phyloP scores from a whole-genome alignment of 2,797 vertebrate genomes.

The Hydrocynus forskahlii region DNA sequence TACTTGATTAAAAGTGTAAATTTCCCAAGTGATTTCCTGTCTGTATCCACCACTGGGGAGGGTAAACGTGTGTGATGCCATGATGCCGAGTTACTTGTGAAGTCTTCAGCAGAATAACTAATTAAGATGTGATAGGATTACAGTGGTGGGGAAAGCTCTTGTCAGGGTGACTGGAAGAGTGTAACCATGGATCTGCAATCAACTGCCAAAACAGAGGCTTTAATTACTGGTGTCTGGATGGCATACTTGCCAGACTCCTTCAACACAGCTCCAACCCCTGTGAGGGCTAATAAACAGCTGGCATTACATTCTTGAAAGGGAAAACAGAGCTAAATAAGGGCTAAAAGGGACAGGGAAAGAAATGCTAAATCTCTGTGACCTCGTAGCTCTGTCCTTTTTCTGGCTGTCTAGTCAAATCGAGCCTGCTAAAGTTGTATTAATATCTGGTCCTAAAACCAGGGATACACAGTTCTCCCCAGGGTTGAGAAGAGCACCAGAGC shows the following conservation, averaged over 20 bases:
- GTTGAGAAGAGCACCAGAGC: conserved; percentile 38
- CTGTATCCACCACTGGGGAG: neutral
- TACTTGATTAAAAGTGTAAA: conserved; percentile 37
- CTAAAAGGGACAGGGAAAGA: conserved; percentile 7
- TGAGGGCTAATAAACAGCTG: conserved; percentile 51
- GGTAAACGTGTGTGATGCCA: conserved; percentile 15
- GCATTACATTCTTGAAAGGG: conserved; percentile 41
- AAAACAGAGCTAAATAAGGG: neutral
- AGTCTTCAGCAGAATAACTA: conserved; percentile 48
- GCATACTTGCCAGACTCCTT: conserved; percentile 42
- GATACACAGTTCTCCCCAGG: conserved; percentile 25
- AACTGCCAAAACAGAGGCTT: conserved; percentile 46
- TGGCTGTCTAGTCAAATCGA: conserved; percentile 19
- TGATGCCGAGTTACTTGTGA: conserved; percentile 34
- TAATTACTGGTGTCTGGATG: conserved; percentile 61
- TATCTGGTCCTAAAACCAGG: conserved; percentile 30
- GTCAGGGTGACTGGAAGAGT: conserved; percentile 45
- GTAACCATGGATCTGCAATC: conserved; percentile 58
- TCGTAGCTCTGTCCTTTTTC: conserved; percentile 1
- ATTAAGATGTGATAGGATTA: conserved; percentile 46
- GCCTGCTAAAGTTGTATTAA: conserved; percentile 30
- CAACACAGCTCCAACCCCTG: conserved; percentile 38
- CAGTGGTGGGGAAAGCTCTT: conserved; percentile 42
- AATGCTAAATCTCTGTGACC: conserved; percentile 4
- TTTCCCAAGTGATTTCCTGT: conserved; percentile 4